Evolutionary conservation across 1,140 invertebrate species (phyloP).

Genomic region (Meloidogyne floridensis): DNA sequence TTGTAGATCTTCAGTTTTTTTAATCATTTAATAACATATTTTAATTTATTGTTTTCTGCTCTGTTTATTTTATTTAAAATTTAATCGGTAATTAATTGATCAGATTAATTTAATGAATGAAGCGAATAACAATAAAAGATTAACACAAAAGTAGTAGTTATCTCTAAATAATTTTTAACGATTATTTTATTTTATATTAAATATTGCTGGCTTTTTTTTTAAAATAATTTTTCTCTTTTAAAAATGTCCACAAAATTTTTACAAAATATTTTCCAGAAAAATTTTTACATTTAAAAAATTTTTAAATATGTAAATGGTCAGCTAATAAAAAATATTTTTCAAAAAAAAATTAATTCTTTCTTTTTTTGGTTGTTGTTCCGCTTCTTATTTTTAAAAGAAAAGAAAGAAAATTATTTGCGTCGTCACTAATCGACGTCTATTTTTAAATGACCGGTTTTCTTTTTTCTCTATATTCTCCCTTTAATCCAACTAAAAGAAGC

Average conservation of each 20-base stretch:
- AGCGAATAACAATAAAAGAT: no score
- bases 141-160: no score
- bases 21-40: no score
- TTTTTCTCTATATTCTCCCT: not conserved
- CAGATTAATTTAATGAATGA: no score
- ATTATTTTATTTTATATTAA: no score
- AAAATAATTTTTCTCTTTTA: not conserved
- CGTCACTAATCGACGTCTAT: not conserved
- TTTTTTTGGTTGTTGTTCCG: not conserved
- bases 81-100: not conserved
- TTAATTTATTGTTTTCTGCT: not conserved
- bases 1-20: no score
- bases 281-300: not conserved
- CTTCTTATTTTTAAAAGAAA: not conserved
- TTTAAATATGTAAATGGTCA: not conserved
- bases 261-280: not conserved
- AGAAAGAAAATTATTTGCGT: not conserved
- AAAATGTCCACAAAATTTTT: not conserved
- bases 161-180: no score
- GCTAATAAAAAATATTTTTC: not conserved
- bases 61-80: not conserved
- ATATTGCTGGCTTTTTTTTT: no score
- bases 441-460: constrained; percentile 1
- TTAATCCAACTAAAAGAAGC: not conserved
- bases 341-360: not conserved